phyloP scores from a whole-genome alignment of 2,888 invertebrate species.

The Maniola hyperantus region DNA sequence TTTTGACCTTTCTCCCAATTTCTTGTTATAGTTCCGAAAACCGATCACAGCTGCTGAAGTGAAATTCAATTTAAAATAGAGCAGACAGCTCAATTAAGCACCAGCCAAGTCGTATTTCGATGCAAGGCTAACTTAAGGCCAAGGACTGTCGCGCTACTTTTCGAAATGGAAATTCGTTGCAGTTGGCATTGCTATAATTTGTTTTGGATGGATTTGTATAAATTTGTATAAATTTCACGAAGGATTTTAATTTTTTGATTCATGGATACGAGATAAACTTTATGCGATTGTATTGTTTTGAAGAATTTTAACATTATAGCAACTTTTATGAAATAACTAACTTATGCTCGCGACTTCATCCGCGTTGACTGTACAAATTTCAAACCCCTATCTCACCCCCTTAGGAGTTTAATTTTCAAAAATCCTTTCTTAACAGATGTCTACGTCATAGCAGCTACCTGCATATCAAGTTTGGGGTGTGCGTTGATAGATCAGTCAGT shows the following conservation, averaged over 20 bases:
- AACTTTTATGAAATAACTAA: too few species aligned
- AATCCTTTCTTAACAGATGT: too few species aligned
- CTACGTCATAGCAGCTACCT: too few species aligned
- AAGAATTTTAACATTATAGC: too few species aligned
- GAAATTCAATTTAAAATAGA: slow-evolving; percentile 25
- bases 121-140: slow-evolving; percentile 21
- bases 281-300: too few species aligned
- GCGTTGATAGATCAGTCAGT: too few species aligned
- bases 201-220: not conserved
- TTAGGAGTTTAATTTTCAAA: too few species aligned
- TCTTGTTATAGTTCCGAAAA: not conserved
- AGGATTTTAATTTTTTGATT: not conserved
- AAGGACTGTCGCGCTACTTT: slow-evolving; percentile 23
- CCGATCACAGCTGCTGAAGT: slow-evolving; percentile 15
- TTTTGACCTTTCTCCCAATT: not conserved
- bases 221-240: not conserved
- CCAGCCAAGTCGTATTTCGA: slow-evolving; percentile 18
- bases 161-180: slow-evolving; percentile 17
- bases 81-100: slow-evolving; percentile 24
- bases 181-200: slow-evolving; percentile 13
- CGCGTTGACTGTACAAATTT: too few species aligned
- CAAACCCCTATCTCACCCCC: too few species aligned
- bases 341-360: too few species aligned
- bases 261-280: not conserved
- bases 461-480: too few species aligned